Conservation (phyloP, 2,888 invertebrate species). For the Latrodectus hesperus region DNA sequence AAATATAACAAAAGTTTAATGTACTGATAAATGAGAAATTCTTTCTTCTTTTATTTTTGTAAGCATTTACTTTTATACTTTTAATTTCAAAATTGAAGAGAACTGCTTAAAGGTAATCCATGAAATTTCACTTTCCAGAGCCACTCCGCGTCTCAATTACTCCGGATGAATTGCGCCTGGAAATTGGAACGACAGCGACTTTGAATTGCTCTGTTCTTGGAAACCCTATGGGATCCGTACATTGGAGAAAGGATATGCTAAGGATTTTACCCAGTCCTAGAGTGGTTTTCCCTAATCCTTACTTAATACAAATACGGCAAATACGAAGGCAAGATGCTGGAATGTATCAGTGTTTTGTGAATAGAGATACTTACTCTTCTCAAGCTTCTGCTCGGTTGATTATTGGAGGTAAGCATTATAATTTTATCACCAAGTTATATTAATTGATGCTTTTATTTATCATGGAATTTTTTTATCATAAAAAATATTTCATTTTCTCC, state of each 20-base stretch:
- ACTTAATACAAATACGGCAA: conserved; percentile 60
- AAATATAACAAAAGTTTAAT: too few species aligned
- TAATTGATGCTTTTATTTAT: too few species aligned
- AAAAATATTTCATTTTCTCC: too few species aligned
- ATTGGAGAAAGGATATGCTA: conserved; percentile 67
- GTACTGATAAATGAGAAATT: too few species aligned
- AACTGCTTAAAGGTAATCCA: too few species aligned
- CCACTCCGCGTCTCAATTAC: conserved; percentile 39
- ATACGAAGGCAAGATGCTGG: conserved; percentile 64
- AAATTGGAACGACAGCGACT: conserved; percentile 61
- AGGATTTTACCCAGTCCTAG: conserved; percentile 38
- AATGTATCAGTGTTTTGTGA: conserved; percentile 70
- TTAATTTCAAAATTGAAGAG: neutral
- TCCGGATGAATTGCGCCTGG: conserved; percentile 47
- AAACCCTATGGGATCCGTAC: conserved; percentile 47
- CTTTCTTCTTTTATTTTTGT: too few species aligned
- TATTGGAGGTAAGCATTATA: conserved; percentile 64
- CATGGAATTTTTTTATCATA: too few species aligned
- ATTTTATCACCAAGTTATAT: too few species aligned
- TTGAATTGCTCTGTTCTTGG: conserved; percentile 68
- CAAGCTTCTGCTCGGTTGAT: conserved; percentile 67
- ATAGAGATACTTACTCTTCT: conserved; percentile 64
- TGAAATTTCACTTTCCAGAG: conserved; percentile 24
- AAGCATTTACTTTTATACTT: neutral
- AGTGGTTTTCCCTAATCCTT: conserved; percentile 61